Base-by-base conservation (phyloP, 2,888 invertebrate species). In the Apomyelois bistriatella region DNA sequence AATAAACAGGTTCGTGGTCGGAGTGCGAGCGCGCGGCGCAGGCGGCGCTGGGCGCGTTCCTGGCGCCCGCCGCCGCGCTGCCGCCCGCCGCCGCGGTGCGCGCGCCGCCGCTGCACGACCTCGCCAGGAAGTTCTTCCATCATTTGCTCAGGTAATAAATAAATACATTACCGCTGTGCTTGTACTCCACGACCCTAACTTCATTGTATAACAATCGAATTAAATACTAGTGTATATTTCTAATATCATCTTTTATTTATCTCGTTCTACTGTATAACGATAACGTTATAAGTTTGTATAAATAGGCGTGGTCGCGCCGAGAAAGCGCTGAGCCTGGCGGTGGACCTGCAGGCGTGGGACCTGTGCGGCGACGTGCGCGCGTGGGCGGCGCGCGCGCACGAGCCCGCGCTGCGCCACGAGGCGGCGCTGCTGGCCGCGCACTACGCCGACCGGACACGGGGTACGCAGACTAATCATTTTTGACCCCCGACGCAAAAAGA, bases 51-150 rank as follows among this genome's bases (percentile, higher is more conserved):
- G 97, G 96, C 35, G 94, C 95, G 57, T 98, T 94, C 82, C 94
- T 96, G 70, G 93, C 93, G 35, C 94, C 96, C 2, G 79, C 92
- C 13, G 92, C 93, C 35, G 94, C 96, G 9, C 90, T 92, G n/a
- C n/a, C 93, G 35, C 94, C 96, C 2, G 79, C 92, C 13, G 92
- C 93, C 35, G 94, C 96, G 9, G 90, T 92, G n/a, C n/a, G 94
- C 79, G 94, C 95, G 40, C 94, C 94, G 75, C 92, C 95, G 74
- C 92, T 97, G 7, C 93, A 94, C 64, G 95, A 96, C 74, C 90
- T 98, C 37, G 97, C 97, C 0, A 91, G 98, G 63, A 91, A 96
- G 64, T 97, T 96, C 87, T 97, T 97, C 75, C 96, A 97, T 74
- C 95, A 95, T 71, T 81, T 98, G 48, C 89, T 98, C 12, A 93